These are phyloP conservation scores for Capitella teleta DNA, from an alignment of 1,140 invertebrate genomes.

Conservation along the genomic window DNA sequence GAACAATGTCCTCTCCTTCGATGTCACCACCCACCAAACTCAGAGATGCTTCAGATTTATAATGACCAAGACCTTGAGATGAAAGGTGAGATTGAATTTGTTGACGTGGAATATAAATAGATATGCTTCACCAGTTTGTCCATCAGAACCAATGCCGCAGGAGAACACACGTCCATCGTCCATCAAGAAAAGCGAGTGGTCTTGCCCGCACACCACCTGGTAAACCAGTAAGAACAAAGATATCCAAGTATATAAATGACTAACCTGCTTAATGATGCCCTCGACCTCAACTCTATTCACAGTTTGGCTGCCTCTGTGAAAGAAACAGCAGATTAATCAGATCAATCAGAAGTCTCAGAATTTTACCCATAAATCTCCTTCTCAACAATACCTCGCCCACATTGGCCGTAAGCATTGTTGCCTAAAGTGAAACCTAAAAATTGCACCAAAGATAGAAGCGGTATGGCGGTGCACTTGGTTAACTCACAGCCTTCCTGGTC, in stretches of 20 bases:
- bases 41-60: constrained; percentile 18
- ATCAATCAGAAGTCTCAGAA: no score
- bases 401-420: constrained; percentile 90
- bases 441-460: background rate
- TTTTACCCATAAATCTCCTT: constrained; percentile 58
- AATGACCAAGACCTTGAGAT: constrained; percentile 29
- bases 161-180: constrained; percentile 68
- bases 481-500: constrained; percentile 52
- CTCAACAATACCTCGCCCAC: constrained; percentile 67
- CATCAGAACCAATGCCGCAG: constrained; percentile 90
- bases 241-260: no score
- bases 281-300: no score
- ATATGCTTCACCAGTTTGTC: constrained; percentile 66
- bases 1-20: constrained; percentile 63
- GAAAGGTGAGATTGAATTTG: background rate
- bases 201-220: constrained; percentile 73
- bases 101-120: background rate
- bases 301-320: no score
- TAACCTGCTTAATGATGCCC: no score
- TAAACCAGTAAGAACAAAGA: no score
- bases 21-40: constrained; percentile 65
- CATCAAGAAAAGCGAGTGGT: constrained; percentile 72
- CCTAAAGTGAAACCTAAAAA: constrained; percentile 64
- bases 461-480: background rate
- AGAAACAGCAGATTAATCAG: no score